Evolutionary conservation across 2,113 vertebrate genomes (phyloP).

Genomic region (Cyprinus carpio): DNA sequence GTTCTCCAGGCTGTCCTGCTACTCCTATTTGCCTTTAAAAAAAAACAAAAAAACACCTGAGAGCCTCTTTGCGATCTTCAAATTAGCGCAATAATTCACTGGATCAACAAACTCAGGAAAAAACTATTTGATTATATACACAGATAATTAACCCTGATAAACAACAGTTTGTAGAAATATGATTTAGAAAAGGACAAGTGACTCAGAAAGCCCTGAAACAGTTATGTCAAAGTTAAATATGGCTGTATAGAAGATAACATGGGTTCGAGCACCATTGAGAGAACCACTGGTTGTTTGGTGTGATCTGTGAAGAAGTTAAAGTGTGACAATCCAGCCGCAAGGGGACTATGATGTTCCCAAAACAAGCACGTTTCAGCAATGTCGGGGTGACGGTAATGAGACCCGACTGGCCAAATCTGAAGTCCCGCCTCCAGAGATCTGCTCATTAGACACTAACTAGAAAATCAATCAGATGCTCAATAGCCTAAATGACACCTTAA

Average conservation of each 20-base stretch:
- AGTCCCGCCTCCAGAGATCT: slow-evolving; percentile 68
- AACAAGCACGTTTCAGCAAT: slow-evolving; percentile 48
- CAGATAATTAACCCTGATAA: slow-evolving; percentile 56
- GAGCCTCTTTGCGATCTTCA: background rate
- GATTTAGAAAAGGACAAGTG: slow-evolving; percentile 43
- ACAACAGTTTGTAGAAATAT: slow-evolving; percentile 45
- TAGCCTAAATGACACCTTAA: slow-evolving; percentile 45
- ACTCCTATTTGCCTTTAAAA: slow-evolving; percentile 52
- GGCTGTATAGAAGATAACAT: slow-evolving; percentile 43
- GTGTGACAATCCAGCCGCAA: background rate
- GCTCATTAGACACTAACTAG: slow-evolving; percentile 56
- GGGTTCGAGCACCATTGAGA: slow-evolving; percentile 50
- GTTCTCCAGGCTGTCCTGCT: slow-evolving; percentile 79
- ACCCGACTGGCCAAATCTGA: slow-evolving; percentile 69
- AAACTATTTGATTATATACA: slow-evolving; percentile 50
- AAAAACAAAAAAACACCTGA: slow-evolving; percentile 16
- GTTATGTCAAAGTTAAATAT: slow-evolving; percentile 45
- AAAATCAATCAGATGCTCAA: slow-evolving; percentile 57
- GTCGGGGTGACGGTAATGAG: slow-evolving; percentile 68
- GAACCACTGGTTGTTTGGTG: slow-evolving; percentile 21
- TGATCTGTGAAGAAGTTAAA: slow-evolving; percentile 25
- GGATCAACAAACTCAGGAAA: slow-evolving; percentile 39
- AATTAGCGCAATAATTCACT: background rate
- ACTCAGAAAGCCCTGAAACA: slow-evolving; percentile 62
- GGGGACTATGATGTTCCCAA: background rate